These are phyloP conservation scores for Neoscelio sp. DNA, from an alignment of 2,888 invertebrate genomes.

Conservation along the genomic window DNA sequence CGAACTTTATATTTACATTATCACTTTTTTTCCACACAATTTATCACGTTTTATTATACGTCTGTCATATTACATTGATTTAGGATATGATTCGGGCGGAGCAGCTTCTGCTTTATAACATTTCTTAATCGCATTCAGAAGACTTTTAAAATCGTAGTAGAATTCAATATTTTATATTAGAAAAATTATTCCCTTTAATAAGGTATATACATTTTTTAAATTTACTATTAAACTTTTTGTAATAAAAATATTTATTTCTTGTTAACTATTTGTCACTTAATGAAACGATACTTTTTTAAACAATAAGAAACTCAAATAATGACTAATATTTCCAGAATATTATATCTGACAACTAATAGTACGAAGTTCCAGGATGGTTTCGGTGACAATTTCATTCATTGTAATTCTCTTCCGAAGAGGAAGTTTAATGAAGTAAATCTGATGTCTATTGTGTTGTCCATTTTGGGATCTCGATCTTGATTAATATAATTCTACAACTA, in stretches of 20 bases:
- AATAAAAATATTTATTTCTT: too few species aligned
- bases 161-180: slow-evolving; percentile 1
- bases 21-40: slow-evolving; percentile 58
- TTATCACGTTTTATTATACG: slow-evolving; percentile 55
- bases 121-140: slow-evolving; percentile 28
- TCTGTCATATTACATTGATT: slow-evolving; percentile 49
- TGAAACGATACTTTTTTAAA: too few species aligned
- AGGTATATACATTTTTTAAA: too few species aligned
- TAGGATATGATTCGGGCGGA: slow-evolving; percentile 41
- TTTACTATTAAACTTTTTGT: too few species aligned
- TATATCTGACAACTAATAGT: slow-evolving; percentile 6
- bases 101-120: slow-evolving; percentile 42
- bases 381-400: slow-evolving; percentile 32
- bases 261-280: too few species aligned
- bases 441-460: slow-evolving; percentile 39
- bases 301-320: too few species aligned
- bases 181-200: too few species aligned
- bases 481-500: slow-evolving; percentile 26
- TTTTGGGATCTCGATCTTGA: slow-evolving; percentile 18
- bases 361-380: slow-evolving; percentile 24
- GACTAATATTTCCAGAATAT: too few species aligned
- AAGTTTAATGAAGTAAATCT: slow-evolving; percentile 43
- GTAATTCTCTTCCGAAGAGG: slow-evolving; percentile 34
- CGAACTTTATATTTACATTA: slow-evolving; percentile 59
- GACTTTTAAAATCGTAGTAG: slow-evolving; percentile 5